phyloP scores from a whole-genome alignment of 2,113 vertebrate genomes.

The Ariopsis seemanni region DNA sequence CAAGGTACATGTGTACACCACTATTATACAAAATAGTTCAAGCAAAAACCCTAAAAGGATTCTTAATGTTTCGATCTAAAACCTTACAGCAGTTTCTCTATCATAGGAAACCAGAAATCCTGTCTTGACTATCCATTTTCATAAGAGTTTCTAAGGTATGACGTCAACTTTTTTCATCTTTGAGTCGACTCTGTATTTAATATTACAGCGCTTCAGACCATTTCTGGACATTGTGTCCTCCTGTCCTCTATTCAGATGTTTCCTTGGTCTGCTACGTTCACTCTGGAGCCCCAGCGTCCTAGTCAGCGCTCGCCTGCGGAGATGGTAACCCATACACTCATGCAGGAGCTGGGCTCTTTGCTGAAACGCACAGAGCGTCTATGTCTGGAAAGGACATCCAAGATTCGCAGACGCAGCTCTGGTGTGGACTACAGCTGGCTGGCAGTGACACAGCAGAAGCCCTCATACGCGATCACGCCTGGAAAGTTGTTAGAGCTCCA shows the following conservation, averaged over 20 bases:
- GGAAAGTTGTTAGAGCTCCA: conserved; percentile 57
- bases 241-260: conserved; percentile 49
- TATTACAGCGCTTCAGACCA: not conserved
- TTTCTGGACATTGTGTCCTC: not conserved
- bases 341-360: conserved; percentile 55
- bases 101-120: not conserved
- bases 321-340: conserved; percentile 57
- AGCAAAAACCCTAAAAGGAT: not conserved
- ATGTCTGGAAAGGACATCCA: conserved; percentile 49
- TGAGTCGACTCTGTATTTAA: not conserved
- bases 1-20: not conserved
- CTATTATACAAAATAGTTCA: not conserved
- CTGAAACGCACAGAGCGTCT: conserved; percentile 51
- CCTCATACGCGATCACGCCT: conserved; percentile 45
- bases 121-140: not conserved
- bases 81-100: not conserved
- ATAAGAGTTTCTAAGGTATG: not conserved
- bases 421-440: conserved; percentile 62
- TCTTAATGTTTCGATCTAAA: not conserved
- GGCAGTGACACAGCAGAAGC: conserved; percentile 36
- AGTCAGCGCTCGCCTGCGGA: conserved; percentile 49
- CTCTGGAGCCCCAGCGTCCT: conserved; percentile 15
- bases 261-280: conserved; percentile 44
- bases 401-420: conserved; percentile 45
- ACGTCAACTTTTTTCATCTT: not conserved